phyloP scores from a whole-genome alignment of 2,113 vertebrate species.

The Psettodes erumei region DNA sequence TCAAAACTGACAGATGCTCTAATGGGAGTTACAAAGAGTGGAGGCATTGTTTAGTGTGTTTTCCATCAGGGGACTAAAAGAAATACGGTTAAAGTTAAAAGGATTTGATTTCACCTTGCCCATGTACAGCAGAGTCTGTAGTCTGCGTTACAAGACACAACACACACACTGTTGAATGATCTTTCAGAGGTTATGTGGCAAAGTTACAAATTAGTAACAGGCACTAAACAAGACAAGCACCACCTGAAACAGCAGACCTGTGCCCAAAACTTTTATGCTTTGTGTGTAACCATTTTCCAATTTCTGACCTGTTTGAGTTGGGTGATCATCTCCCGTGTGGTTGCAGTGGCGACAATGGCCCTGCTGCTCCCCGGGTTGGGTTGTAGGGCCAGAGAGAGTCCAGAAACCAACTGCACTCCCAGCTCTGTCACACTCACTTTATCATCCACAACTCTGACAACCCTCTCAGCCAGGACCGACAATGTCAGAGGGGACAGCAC shows the following conservation, averaged over 20 bases:
- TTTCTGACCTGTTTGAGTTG: slow-evolving; percentile 89
- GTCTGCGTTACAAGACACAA: background rate
- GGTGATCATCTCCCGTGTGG: slow-evolving; percentile 88
- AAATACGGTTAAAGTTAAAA: background rate
- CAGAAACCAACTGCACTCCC: slow-evolving; percentile 92
- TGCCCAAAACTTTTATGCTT: slow-evolving; percentile 16
- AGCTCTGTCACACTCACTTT: slow-evolving; percentile 95
- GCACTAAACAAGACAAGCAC: slow-evolving; percentile 18
- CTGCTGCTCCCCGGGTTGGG: slow-evolving; percentile 90
- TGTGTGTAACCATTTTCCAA: slow-evolving; percentile 48
- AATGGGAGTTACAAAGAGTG: slow-evolving; percentile 14
- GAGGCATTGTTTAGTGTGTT: background rate
- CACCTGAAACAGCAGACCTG: slow-evolving; percentile 1
- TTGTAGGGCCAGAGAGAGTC: slow-evolving; percentile 91
- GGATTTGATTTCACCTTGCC: background rate
- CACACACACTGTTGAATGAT: background rate
- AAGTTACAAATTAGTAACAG: slow-evolving; percentile 10
- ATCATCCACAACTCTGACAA: slow-evolving; percentile 91
- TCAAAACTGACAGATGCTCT: background rate
- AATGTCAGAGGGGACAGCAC: slow-evolving; percentile 93
- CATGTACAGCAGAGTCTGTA: background rate
- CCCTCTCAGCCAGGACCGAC: slow-evolving; percentile 90
- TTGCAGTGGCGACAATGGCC: slow-evolving; percentile 89
- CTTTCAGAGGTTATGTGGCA: background rate
- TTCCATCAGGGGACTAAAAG: background rate